A percentile compares a stretch with the other conserved stretches of the same genome.
These are phyloP conservation scores for Tretioscincus oriximinensis DNA, from an alignment of 2,113 vertebrate genomes.

Conservation along the genomic window DNA sequence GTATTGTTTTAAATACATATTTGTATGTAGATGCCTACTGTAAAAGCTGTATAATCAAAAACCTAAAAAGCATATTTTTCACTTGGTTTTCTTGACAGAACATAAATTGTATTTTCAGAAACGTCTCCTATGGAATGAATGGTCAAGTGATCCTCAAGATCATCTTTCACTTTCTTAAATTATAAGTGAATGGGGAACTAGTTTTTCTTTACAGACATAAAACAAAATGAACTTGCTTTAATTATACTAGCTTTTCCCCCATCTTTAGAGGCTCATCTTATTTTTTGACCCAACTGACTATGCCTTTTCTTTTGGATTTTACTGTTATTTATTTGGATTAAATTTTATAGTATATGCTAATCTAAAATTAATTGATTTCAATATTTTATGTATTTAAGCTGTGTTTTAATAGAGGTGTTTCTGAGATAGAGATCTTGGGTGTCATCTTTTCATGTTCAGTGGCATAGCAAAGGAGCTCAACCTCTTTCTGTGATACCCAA, in stretches of 20 bases:
- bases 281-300: slow-evolving; percentile 34
- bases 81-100: slow-evolving; percentile 47
- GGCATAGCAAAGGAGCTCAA: too few species aligned
- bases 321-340: slow-evolving; percentile 26
- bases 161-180: slow-evolving; percentile 57
- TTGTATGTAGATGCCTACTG: slow-evolving; percentile 35
- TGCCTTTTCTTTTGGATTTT: slow-evolving; percentile 28
- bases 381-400: slow-evolving; percentile 28
- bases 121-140: slow-evolving; percentile 47
- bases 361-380: slow-evolving; percentile 31
- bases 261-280: slow-evolving; percentile 35
- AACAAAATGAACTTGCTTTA: slow-evolving; percentile 43
- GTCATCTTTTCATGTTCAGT: too few species aligned
- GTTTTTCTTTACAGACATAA: slow-evolving; percentile 36
- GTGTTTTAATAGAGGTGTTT: too few species aligned
- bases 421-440: too few species aligned
- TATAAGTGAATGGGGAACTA: slow-evolving; percentile 31
- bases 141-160: slow-evolving; percentile 51
- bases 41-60: slow-evolving; percentile 56
- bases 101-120: slow-evolving; percentile 50
- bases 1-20: neutral
- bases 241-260: slow-evolving; percentile 33
- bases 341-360: slow-evolving; percentile 42
- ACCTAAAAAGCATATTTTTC: slow-evolving; percentile 6
- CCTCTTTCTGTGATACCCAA: too few species aligned